Base-by-base conservation (phyloP, 2,113 vertebrate genomes). In the Pogona vitticeps region DNA sequence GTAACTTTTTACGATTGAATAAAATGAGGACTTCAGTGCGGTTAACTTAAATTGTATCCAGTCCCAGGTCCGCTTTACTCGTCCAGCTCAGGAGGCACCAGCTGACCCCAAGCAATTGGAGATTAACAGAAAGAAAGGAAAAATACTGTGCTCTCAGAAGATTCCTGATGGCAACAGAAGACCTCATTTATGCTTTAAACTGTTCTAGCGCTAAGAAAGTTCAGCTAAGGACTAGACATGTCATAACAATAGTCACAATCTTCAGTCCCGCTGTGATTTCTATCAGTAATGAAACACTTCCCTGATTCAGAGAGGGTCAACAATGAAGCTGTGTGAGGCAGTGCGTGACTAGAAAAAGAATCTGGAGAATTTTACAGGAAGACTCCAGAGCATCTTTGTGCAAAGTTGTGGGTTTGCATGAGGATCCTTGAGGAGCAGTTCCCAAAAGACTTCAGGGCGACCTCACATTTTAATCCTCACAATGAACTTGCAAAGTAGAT, bases 221-320 rank as follows among this genome's bases (percentile, higher is more conserved):
- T 86, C 78, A 86, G n/a, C 10, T 75, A 81, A 81, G 70, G 79
- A 33, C 71, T 65, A 18, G 2, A 20, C 40, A 52, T 5, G 9
- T 72, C 12, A n/a, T 61, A 75, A 86, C 77, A 80, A 86, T 63
- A 61, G 68, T 10, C 6, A 2, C 67, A 63, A 80, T 23, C 63
- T 80, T 81, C 42, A 75, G 46, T 33, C 56, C 56, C 59, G 81
- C 38, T 28, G 31, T 67, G 85, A 81, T 87, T 31, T 81, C 31
- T 87, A 82, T 87, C 61, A 76, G 85, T 18, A 75, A 18, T 33
- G 6, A 75, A 81, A 87, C 59, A 56, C 78, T 65, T 86, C n/a
- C 58, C 23, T 5, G 42, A 65, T 82, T 87, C 78, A 76, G 56
- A 73, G 38, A 52, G 18, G 23, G 18, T 38, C n/a, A 75, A 81